phyloP scores from a whole-genome alignment of 2,113 vertebrate species.

The Silurus asotus region DNA sequence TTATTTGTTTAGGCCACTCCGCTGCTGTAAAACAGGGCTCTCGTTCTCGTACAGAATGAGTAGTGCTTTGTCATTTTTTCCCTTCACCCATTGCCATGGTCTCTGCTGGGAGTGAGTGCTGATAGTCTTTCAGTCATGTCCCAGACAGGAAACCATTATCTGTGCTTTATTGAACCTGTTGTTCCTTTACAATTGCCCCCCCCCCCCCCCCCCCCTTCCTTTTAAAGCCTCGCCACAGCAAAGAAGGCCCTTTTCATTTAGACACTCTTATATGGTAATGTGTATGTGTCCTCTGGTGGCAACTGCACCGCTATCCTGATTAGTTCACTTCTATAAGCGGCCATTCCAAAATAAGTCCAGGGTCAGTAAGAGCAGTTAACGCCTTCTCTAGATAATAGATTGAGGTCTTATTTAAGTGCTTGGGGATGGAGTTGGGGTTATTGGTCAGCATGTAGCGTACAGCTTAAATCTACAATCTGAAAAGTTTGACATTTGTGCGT shows the following conservation, averaged over 20 bases:
- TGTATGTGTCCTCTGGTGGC: conserved; percentile 72
- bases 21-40: conserved; percentile 49
- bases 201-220: not conserved
- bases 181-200: conserved; percentile 47
- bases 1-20: conserved; percentile 48
- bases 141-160: conserved; percentile 53
- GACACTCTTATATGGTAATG: conserved; percentile 57
- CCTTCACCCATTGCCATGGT: conserved; percentile 9
- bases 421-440: not conserved
- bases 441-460: not conserved
- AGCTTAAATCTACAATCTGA: not conserved
- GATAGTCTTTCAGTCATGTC: conserved; percentile 40
- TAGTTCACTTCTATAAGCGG: conserved; percentile 22
- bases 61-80: conserved; percentile 29
- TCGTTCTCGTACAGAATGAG: conserved; percentile 34
- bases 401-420: not conserved
- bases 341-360: conserved; percentile 41
- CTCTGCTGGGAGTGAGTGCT: conserved; percentile 45
- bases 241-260: conserved; percentile 42
- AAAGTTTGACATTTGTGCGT: conserved; percentile 4
- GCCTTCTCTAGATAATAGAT: conserved; percentile 22
- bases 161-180: conserved; percentile 54
- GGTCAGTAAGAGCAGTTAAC: conserved; percentile 19
- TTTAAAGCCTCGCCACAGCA: conserved; percentile 23
- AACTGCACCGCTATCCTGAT: conserved; percentile 52